These are phyloP conservation scores for Agonum fuliginosum DNA, from an alignment of 2,888 invertebrate species.

Conservation along the genomic window DNA sequence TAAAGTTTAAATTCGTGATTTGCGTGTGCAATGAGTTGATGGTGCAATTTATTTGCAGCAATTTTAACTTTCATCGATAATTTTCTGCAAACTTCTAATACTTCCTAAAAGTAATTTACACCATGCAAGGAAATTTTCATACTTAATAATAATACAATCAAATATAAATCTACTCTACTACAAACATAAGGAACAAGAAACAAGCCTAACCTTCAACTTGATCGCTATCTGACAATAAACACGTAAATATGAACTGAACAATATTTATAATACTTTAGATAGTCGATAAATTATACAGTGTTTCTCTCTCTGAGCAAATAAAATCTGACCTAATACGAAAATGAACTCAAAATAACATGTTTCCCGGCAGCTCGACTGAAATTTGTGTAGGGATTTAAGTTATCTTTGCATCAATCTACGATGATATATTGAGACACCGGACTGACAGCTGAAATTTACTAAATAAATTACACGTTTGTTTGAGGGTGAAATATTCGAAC, in stretches of 20 bases:
- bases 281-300: neutral
- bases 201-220: neutral
- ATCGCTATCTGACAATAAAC: conserved; percentile 2
- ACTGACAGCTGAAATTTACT: conserved; percentile 53
- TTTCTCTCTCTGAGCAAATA: conserved; percentile 9
- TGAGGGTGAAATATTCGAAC: conserved; percentile 48
- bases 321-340: conserved; percentile 18
- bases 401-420: conserved; percentile 41
- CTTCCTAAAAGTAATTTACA: conserved; percentile 8
- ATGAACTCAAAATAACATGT: conserved; percentile 26
- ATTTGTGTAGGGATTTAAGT: conserved; percentile 26
- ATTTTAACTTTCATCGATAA: conserved; percentile 9
- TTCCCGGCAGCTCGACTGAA: neutral
- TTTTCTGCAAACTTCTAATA: conserved; percentile 15
- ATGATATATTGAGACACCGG: conserved; percentile 54
- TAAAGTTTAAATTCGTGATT: conserved; percentile 1
- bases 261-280: conserved; percentile 7
- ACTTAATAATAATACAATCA: neutral
- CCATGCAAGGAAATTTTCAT: conserved; percentile 16
- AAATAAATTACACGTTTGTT: conserved; percentile 56
- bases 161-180: conserved; percentile 1
- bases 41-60: conserved; percentile 16
- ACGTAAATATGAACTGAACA: neutral
- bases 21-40: neutral
- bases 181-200: no score